Base-by-base conservation (phyloP, 2,888 invertebrate species). In the Reticulitermes lucifugus region DNA sequence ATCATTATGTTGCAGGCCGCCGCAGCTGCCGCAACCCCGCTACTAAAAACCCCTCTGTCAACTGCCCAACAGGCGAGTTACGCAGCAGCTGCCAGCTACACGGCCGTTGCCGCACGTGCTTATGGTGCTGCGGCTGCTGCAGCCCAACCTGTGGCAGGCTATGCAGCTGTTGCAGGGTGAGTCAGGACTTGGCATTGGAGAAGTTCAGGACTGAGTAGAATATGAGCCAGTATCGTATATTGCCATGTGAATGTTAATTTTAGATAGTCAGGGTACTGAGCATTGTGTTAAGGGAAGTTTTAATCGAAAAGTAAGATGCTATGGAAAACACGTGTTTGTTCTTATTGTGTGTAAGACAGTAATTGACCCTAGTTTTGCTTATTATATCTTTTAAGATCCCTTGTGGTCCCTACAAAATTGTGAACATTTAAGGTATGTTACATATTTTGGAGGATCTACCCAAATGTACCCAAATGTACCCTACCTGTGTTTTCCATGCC, bases 21-120 rank as follows among this genome's bases (percentile, higher is more conserved):
- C 87, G 93, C 93, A 88, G 95, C 96, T 89, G 95, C 95, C 88
- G 94, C 96, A 88, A 94, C 95, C 88, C 96, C 96, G 86, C 93
- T 96, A 91, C 92, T 96, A 92, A 96, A 96, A 93, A 95, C 96
- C 87, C 96, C 96, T 91, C 93, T 96, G 92, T 96, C 95, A 91
- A 93, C 94, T 91, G 96, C 96, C 91, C 96, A 96, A 93, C 96
- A 97, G 93, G 96, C 96, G 88, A 96, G 96, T 89, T 96, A 97
- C 90, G 96, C 97, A 90, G 96, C 96, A 87, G 97, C 97, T 89
- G 96, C 96, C 85, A 96, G 96, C 88, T 96, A 96, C 92, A 96
- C 96, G 90, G 96, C 96, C 87, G 96, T 96, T 60, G 96, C 96
- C 88, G 96, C 96, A 88, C 93, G 96, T 88, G 96, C 96, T 88